phyloP scores from a whole-genome alignment of 2,888 invertebrate species.

The Scrobipalpa atriplicella region DNA sequence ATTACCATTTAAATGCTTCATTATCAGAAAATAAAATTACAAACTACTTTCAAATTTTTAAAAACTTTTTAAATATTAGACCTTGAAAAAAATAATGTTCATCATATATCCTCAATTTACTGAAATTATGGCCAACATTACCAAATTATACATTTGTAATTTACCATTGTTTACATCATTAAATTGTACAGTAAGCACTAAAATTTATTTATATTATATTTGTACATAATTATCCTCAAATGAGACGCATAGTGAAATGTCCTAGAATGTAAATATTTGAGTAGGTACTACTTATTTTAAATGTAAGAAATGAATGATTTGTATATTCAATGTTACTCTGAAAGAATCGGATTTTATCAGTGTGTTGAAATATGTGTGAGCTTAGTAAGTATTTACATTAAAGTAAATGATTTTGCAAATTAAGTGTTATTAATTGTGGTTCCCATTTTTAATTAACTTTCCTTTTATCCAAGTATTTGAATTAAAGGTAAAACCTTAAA shows the following conservation, averaged over 20 bases:
- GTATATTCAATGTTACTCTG: slow-evolving; percentile 14
- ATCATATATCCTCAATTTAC: no score
- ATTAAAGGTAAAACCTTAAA: no score
- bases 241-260: slow-evolving; percentile 67
- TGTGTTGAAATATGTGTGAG: slow-evolving; percentile 5
- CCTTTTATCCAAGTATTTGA: no score
- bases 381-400: slow-evolving; percentile 1
- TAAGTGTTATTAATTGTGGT: not conserved
- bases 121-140: no score
- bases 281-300: not conserved
- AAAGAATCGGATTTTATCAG: not conserved
- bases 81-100: no score
- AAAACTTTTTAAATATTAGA: no score
- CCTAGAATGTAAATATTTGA: slow-evolving; percentile 49
- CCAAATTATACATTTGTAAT: no score
- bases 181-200: not conserved
- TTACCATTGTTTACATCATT: no score
- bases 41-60: no score
- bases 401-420: slow-evolving; percentile 5
- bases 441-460: not conserved
- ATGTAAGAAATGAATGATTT: not conserved
- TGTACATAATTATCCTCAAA: slow-evolving; percentile 51
- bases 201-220: not conserved
- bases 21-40: no score
- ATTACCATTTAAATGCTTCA: no score